These are phyloP conservation scores for Falco concolor DNA, from an alignment of 2,797 vertebrate genomes.

Conservation along the genomic window DNA sequence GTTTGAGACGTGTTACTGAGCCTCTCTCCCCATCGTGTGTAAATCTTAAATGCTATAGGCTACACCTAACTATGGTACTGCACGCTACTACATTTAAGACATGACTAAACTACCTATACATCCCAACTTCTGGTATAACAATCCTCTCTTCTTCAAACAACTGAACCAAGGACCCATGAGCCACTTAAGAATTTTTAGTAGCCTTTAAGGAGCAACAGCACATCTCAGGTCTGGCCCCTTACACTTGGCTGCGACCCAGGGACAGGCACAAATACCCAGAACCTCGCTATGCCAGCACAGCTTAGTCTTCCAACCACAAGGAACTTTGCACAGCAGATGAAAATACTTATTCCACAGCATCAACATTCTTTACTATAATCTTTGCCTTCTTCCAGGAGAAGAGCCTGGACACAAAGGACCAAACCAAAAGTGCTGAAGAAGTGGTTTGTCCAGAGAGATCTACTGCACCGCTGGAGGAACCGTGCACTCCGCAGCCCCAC, in stretches of 20 bases:
- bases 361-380: background rate
- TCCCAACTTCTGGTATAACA: background rate
- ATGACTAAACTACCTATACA: background rate
- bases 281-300: background rate
- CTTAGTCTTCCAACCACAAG: background rate
- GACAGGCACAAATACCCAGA: background rate
- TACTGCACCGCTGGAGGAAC: background rate
- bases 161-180: background rate
- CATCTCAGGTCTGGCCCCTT: background rate
- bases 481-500: accelerated
- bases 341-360: background rate
- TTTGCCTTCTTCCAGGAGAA: background rate
- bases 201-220: background rate
- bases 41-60: background rate
- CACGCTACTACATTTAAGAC: background rate
- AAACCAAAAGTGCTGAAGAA: background rate
- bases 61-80: background rate
- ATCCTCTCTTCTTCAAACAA: background rate
- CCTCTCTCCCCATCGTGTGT: background rate
- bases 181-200: background rate
- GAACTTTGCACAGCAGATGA: background rate
- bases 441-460: background rate
- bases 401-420: background rate
- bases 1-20: background rate
- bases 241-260: background rate